Evolutionary conservation across 2,113 vertebrate species (phyloP), one percentile per base, ranked within the genome.

Genomic region (Brachyhypopomus occidentalis): DNA sequence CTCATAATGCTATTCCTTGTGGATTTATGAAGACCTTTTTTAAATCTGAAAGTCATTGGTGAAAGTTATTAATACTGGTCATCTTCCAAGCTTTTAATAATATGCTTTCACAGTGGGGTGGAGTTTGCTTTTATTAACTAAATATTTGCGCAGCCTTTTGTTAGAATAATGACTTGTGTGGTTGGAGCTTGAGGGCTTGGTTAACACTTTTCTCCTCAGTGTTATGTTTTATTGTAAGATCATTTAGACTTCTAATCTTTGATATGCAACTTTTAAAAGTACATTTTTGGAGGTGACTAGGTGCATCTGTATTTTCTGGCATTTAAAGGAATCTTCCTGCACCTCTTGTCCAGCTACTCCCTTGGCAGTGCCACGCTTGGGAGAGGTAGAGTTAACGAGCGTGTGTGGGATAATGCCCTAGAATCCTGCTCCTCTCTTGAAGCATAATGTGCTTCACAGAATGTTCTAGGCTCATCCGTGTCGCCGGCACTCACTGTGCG

Each of bases 351-450:
- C 30, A 59, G 58, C 34, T 16, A 17, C 70, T 72, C 60, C 64
- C 74, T 60, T 79, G 3, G 34, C 25, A 30, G 63, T 56, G 58
- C 48, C 25, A 14, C 7, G 12, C 82, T 85, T 74, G 78, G 78
- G 78, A 55, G 67, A 74, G 82, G 64, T 69, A 80, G 81, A 83
- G 84, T 80, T 86, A 83, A 83, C 78, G 62, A 81, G 79, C n/a
- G n/a, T 67, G 20, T 79, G 55, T 76, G 77, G 77, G 70, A 79
- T 83, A 75, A 79, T 80, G 74, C 69, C 78, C 58, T 56, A 77
- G 81, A 80, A 79, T 73, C 72, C 77, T 38, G 78, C 84, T 80
- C 73, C 30, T 63, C 77, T 83, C 77, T 79, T 67, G 60, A 66
- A 80, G 76, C 70, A 78, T 48, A 80, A 66, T 77, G 73, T 73